A percentile compares a stretch with the other conserved stretches of the same genome.
These are phyloP conservation scores for Diploscapter pachys DNA, from an alignment of 1,140 invertebrate genomes.

Conservation along the genomic window DNA sequence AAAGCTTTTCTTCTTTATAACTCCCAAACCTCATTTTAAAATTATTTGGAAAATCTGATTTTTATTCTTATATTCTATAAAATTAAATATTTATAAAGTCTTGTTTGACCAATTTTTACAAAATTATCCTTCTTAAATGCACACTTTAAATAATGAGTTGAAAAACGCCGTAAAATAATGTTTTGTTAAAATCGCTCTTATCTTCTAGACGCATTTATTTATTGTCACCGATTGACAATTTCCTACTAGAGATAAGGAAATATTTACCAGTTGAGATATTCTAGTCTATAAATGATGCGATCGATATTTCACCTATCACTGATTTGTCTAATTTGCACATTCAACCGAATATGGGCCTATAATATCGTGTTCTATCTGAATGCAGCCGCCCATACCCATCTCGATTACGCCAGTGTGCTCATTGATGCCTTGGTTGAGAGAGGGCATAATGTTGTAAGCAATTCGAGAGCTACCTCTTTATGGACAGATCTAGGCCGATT, in stretches of 20 bases:
- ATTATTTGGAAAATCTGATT: not conserved
- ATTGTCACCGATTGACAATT: not conserved
- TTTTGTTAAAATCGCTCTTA: not conserved
- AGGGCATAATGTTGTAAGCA: constrained; percentile 17
- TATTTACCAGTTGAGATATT: not conserved
- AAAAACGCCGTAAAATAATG: not conserved
- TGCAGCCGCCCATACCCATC: constrained; percentile 5
- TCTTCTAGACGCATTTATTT: not conserved
- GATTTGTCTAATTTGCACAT: not conserved
- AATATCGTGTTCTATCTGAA: constrained; percentile 8
- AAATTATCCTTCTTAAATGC: not conserved
- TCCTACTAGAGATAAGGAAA: not conserved
- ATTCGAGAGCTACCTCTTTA: no score
- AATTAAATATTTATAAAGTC: not conserved
- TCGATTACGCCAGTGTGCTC: constrained; percentile 1
- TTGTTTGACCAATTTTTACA: not conserved
- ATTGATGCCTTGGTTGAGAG: constrained; percentile 15
- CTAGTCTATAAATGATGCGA: not conserved
- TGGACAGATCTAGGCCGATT: no score
- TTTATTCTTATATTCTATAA: not conserved
- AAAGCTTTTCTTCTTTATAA: no score
- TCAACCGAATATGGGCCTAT: not conserved
- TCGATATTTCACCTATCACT: not conserved
- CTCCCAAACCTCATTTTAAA: no score
- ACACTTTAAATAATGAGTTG: not conserved